Percentiles rank a stretch among this genome's conserved stretches.
These are phyloP conservation scores for Oncorhynchus kisutch DNA, from an alignment of 2,113 vertebrate species.

Conservation along the genomic window DNA sequence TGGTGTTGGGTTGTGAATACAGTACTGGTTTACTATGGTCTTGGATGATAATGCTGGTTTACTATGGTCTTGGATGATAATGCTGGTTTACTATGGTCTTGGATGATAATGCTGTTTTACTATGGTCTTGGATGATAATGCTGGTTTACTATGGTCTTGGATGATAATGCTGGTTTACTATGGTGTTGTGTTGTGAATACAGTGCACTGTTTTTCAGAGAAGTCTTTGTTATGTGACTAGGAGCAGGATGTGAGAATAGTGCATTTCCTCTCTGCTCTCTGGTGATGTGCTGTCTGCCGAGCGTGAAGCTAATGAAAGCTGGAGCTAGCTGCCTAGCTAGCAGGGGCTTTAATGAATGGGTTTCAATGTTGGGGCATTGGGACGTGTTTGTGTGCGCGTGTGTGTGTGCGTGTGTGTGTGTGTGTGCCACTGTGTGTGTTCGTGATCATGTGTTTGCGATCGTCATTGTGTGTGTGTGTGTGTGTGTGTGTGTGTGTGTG, in stretches of 20 bases:
- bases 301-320: slow-evolving; percentile 25
- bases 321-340: slow-evolving; percentile 40
- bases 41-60: too few relatives aligned
- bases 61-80: too few relatives aligned
- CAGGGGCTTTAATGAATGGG: slow-evolving; percentile 20
- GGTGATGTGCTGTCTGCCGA: slow-evolving; percentile 39
- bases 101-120: background rate
- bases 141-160: background rate
- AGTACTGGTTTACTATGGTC: too few relatives aligned
- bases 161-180: too few relatives aligned
- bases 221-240: slow-evolving; percentile 53
- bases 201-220: slow-evolving; percentile 43
- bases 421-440: slow-evolving; percentile 37
- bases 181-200: background rate
- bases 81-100: too few relatives aligned
- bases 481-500: slow-evolving; percentile 18
- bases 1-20: too few relatives aligned
- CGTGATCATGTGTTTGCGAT: too few relatives aligned
- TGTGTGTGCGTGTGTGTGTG: slow-evolving; percentile 52
- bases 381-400: slow-evolving; percentile 29
- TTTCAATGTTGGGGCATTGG: slow-evolving; percentile 35
- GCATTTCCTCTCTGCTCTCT: slow-evolving; percentile 24
- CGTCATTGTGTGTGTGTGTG: slow-evolving; percentile 32
- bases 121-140: too few relatives aligned
- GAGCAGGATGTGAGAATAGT: slow-evolving; percentile 10